Evolutionary conservation across 2,797 vertebrate genomes (phyloP), one percentile per base, ranked within the genome.

Genomic region (Austrolebias charrua): DNA sequence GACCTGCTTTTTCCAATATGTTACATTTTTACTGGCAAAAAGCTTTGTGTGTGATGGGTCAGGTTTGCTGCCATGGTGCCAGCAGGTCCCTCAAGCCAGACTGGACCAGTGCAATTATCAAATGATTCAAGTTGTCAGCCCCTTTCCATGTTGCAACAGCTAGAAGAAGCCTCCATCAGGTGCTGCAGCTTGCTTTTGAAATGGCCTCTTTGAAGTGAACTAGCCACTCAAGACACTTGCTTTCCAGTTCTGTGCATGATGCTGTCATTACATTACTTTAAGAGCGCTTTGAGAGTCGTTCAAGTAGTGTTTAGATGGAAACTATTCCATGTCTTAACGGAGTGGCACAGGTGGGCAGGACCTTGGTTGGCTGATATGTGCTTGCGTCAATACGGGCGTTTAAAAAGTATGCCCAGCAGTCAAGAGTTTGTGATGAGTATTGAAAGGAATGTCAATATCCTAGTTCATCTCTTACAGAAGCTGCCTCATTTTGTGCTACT

Each of bases 391-490:
- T 79, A 61, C 64, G 19, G 68, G 46, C n/a, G n/a, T 70, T 72
- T 46, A 64, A 68, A 84, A 75, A 80, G 69, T 78, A 84, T 80
- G 80, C 63, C 84, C 77, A 79, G 81, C 75, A 82, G 86, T 83
- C 76, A 82, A 78, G 64, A 89, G 76, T 81, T 87, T 86, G 86
- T 93, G 91, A 85, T 66, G 70, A 82, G 76, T 91, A 88, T 92
- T 91, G 93, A 92, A 89, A 87, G 89, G 89, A 93, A 90, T 91
- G 88, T 91, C 88, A 88, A 80, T 91, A 93, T 87, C 76, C 73
- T 79, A 81, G 87, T 86, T 88, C 90, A 94, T 94, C 93, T 93
- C 92, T 90, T 70, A 73, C 79, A 38, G 7, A 31, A 88, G 63
- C 79, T 88, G 63, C 70, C 75, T 73, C 70, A 79, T 90, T 93